Conservation (phyloP, 2,113 vertebrate genomes). For the Oryzias woworae region DNA sequence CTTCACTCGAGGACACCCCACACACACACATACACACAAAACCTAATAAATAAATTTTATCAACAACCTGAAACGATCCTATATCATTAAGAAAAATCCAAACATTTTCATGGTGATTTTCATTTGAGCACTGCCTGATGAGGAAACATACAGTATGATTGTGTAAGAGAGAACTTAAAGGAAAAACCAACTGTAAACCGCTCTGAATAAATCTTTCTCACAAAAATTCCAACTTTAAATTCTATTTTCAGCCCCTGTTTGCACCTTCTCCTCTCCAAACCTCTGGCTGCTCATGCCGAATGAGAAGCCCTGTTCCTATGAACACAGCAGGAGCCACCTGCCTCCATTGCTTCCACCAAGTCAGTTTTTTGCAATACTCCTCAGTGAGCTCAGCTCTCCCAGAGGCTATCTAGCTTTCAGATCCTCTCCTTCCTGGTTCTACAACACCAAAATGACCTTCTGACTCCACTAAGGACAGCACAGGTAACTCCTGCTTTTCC, state of each 20-base stretch:
- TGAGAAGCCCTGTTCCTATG: slow-evolving; percentile 10
- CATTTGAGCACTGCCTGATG: too few relatives aligned
- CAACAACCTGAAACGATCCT: too few relatives aligned
- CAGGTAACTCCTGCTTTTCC: slow-evolving; percentile 16
- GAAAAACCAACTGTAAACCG: too few relatives aligned
- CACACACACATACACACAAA: too few relatives aligned
- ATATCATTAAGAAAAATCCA: too few relatives aligned
- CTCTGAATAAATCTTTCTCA: slow-evolving; percentile 14
- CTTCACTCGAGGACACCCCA: too few relatives aligned
- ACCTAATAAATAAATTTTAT: too few relatives aligned
- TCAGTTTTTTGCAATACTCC: slow-evolving; percentile 8
- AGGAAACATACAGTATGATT: too few relatives aligned
- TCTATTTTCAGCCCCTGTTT: slow-evolving; percentile 16
- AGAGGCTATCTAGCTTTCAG: slow-evolving; percentile 36
- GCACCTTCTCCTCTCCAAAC: background rate
- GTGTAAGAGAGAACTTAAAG: too few relatives aligned
- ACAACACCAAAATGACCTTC: slow-evolving; percentile 40
- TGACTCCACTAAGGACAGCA: slow-evolving; percentile 19
- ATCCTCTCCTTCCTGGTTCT: slow-evolving; percentile 12
- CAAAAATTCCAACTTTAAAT: slow-evolving; percentile 22
- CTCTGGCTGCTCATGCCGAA: slow-evolving; percentile 16
- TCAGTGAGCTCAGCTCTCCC: slow-evolving; percentile 16
- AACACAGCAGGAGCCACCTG: background rate
- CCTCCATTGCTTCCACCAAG: background rate
- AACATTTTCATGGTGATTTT: too few relatives aligned